Conservation (phyloP, 2,797 vertebrate genomes). For the Momotus momota region DNA sequence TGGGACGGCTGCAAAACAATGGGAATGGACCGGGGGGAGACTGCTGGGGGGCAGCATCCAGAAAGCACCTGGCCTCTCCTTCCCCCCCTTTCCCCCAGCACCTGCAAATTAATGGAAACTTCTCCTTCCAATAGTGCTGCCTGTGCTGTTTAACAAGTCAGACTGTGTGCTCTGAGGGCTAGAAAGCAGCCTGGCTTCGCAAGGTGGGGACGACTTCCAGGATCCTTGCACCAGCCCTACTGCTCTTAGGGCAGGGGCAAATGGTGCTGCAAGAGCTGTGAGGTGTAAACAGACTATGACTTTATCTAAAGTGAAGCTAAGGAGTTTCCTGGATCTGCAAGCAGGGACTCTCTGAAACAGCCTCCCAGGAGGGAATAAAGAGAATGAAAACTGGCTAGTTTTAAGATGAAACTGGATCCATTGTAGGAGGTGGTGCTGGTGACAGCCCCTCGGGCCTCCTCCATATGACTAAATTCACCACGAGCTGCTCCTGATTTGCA, state of each 20-base stretch:
- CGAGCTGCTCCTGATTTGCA: not conserved
- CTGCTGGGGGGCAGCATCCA: conserved; percentile 55
- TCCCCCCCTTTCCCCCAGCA: conserved; percentile 30
- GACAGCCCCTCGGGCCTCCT: not conserved
- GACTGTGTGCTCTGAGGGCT: not conserved
- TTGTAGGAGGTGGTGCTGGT: not conserved
- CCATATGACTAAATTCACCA: not conserved
- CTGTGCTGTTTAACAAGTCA: conserved; percentile 55
- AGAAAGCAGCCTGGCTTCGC: not conserved
- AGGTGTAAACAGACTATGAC: not conserved
- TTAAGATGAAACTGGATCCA: not conserved
- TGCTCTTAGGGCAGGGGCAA: not conserved
- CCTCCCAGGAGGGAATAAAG: not conserved
- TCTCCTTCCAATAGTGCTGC: conserved; percentile 29
- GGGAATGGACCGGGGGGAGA: not conserved
- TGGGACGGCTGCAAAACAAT: conserved; percentile 52
- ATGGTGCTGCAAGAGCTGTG: not conserved
- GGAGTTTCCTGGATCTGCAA: not conserved
- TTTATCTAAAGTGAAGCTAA: not conserved
- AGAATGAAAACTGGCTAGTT: not conserved
- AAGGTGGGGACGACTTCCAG: not conserved
- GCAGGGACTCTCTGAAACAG: not conserved
- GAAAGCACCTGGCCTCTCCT: conserved; percentile 66
- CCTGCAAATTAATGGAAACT: conserved; percentile 73
- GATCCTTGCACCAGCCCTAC: not conserved